A percentile compares a stretch with the other conserved stretches of the same genome.
Evolutionary conservation across 2,113 vertebrate genomes (phyloP).

Genomic region (Fregetta grallaria): DNA sequence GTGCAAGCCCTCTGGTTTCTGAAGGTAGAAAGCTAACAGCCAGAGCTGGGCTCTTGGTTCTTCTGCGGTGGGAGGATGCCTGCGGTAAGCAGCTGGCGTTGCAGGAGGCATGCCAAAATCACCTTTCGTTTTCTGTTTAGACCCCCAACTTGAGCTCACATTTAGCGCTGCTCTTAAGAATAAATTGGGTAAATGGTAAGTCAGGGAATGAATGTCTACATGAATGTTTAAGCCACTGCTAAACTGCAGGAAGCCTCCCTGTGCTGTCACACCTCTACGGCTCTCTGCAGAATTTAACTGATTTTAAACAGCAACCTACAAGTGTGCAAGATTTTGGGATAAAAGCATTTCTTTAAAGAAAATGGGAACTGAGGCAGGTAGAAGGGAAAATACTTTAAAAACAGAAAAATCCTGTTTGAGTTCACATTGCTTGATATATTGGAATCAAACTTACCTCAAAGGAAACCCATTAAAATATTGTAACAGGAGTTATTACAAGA

Average conservation of each 20-base stretch:
- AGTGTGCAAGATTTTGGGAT: neutral
- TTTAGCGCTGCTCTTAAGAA: neutral
- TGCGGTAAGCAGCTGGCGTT: neutral
- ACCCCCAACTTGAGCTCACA: neutral
- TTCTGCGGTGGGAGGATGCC: neutral
- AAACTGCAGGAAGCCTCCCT: neutral
- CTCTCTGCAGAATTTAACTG: neutral
- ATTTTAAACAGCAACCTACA: neutral
- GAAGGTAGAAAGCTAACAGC: neutral
- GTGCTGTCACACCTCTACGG: neutral
- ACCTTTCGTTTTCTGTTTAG: neutral
- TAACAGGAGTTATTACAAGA: constrained; percentile 73
- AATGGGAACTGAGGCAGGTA: constrained; percentile 17
- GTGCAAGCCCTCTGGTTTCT: neutral
- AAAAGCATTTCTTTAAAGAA: neutral
- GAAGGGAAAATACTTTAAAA: neutral
- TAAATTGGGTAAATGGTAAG: neutral
- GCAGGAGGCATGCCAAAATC: neutral
- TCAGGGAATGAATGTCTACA: neutral
- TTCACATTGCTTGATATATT: constrained; percentile 41
- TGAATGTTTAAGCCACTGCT: neutral
- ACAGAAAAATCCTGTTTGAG: neutral
- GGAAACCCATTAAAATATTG: constrained; percentile 80
- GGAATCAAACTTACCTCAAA: constrained; percentile 74
- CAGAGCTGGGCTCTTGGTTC: neutral